A percentile compares a stretch with the other conserved stretches of the same genome.
Evolutionary conservation across 2,797 vertebrate genomes (phyloP).

Genomic region (Carduelis carduelis): DNA sequence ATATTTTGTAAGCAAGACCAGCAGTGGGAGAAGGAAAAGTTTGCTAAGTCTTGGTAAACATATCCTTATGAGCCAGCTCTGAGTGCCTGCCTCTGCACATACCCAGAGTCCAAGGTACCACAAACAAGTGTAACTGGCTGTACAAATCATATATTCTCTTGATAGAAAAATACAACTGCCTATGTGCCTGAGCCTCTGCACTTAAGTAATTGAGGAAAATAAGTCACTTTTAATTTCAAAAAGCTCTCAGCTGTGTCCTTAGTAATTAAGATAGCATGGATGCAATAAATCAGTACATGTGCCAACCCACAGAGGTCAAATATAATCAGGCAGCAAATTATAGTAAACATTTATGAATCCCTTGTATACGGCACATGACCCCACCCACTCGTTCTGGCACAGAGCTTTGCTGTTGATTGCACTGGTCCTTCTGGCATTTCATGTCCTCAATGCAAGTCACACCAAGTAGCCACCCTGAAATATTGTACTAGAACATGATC

Average conservation of each 20-base stretch:
- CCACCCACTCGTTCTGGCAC: conserved; percentile 86
- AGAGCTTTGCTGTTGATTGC: conserved; percentile 83
- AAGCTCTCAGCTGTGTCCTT: conserved; percentile 59
- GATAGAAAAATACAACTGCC: not conserved
- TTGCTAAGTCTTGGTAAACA: conserved; percentile 17
- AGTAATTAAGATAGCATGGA: conserved; percentile 71
- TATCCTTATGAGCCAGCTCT: not conserved
- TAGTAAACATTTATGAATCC: conserved; percentile 93
- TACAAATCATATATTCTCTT: not conserved
- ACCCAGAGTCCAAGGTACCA: not conserved
- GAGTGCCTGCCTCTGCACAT: not conserved
- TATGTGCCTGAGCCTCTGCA: conserved; percentile 33
- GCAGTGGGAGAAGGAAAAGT: conserved; percentile 39
- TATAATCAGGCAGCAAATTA: conserved; percentile 85
- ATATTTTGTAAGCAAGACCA: conserved; percentile 21
- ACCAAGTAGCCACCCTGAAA: conserved; percentile 68
- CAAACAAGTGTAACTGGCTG: conserved; percentile 26
- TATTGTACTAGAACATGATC: conserved; percentile 72
- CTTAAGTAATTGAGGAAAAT: conserved; percentile 34
- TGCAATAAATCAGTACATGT: conserved; percentile 77
- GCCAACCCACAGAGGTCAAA: conserved; percentile 89
- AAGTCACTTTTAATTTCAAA: conserved; percentile 58
- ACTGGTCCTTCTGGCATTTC: conserved; percentile 79
- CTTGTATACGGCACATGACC: conserved; percentile 83
- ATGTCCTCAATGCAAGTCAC: conserved; percentile 69